Conservation (phyloP, 2,113 vertebrate species). For the Sebastes schlegelii region DNA sequence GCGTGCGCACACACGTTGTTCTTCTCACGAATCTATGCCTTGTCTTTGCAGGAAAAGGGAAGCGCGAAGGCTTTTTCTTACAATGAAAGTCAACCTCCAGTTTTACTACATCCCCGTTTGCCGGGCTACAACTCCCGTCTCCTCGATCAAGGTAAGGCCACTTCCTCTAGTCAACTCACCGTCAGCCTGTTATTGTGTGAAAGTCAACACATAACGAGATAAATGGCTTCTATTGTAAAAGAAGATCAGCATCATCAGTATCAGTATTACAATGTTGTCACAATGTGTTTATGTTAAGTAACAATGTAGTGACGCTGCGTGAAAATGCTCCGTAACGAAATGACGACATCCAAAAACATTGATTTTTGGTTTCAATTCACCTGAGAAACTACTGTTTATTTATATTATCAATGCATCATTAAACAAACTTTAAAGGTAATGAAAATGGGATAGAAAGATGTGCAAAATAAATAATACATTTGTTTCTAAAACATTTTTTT, state of each 20-base stretch:
- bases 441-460: neutral
- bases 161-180: slow-evolving; percentile 27
- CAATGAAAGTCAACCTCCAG: slow-evolving; percentile 89
- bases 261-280: neutral
- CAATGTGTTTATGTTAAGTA: neutral
- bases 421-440: neutral
- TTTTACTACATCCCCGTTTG: slow-evolving; percentile 93
- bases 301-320: neutral
- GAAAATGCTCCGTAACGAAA: neutral
- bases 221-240: neutral
- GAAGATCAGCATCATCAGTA: neutral
- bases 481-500: neutral
- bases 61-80: slow-evolving; percentile 87
- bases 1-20: neutral
- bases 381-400: neutral
- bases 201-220: slow-evolving; percentile 14
- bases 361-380: neutral
- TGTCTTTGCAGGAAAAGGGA: slow-evolving; percentile 89
- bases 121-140: slow-evolving; percentile 1
- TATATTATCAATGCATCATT: neutral
- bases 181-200: neutral
- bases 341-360: neutral
- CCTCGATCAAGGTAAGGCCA: slow-evolving; percentile 71
- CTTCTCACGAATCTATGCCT: slow-evolving; percentile 30
- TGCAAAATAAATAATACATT: neutral